Conservation (phyloP, 1,140 invertebrate species). For the Paramacrobiotus metropolitanus region DNA sequence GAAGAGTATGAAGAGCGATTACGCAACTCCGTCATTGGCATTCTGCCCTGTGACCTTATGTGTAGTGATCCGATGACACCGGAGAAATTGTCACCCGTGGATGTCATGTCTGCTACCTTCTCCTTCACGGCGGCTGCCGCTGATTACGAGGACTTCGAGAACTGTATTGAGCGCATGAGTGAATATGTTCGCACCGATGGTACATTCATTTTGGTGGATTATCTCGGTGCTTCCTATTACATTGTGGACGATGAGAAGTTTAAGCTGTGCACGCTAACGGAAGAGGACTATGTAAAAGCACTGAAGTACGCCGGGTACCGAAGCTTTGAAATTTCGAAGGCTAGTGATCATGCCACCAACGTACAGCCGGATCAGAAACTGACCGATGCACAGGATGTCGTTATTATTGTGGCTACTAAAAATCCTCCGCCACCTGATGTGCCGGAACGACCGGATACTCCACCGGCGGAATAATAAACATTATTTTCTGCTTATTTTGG, state of each 20-base stretch:
- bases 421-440: background rate
- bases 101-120: background rate
- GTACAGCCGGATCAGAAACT: background rate
- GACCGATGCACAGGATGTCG: slow-evolving; percentile 1
- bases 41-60: background rate
- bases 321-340: background rate
- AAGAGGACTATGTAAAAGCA: background rate
- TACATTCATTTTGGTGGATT: background rate
- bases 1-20: background rate
- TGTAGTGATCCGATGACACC: background rate
- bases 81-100: background rate
- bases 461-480: no score
- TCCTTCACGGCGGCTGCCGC: background rate
- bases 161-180: background rate
- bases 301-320: background rate
- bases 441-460: background rate
- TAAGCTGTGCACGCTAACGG: background rate
- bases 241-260: slow-evolving; percentile 2
- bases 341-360: background rate
- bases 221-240: background rate
- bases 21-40: background rate
- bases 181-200: background rate
- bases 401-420: background rate
- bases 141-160: slow-evolving; percentile 1
- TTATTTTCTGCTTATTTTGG: no score